Evolutionary conservation across 2,113 vertebrate species (phyloP), one percentile per base, ranked within the genome.

Genomic region (Laticauda colubrina): DNA sequence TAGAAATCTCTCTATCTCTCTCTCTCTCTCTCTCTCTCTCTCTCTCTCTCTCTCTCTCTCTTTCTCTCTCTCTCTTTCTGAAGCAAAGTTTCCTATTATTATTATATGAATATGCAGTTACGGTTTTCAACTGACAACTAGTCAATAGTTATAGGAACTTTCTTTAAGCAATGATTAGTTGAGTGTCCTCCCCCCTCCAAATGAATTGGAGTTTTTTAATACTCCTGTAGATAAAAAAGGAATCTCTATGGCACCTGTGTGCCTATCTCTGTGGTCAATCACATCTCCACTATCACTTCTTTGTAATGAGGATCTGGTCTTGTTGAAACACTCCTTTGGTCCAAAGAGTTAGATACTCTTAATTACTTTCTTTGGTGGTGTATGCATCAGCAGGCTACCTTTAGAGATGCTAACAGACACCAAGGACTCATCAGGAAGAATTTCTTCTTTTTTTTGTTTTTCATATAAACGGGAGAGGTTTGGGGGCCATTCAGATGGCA

Each of bases 261-360:
- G 93, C 34, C 75, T 94, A 93, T 92, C 93, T 64, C 91, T 94
- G 91, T 95, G 55, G 5, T 93, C 95, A 95, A 43, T 94, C 92
- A 91, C 93, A 94, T 94, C 96, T 95, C 94, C 93, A 94, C 94
- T 96, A 92, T 94, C 92, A 75, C 81, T 93, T 51, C 95, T 94
- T 94, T 64, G 92, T 90, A 89, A 90, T 89, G 87, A 91, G 29
- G 23, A 89, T 91, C 91, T 93, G 91, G 75, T 91, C 90, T 95
- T 34, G 24, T 94, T 93, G 90, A 95, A 95, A 8, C 64, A 26
- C 90, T 48, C 14, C 55, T 96, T 96, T 89, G 8, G 91, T 87
- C 57, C 85, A 93, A 88, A 89, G 93, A 61, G 69, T 88, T 53
- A 64, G 93, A 48, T 59, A 81, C 43, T 51, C 29, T 51, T 89